A percentile compares a stretch with the other conserved stretches of the same genome.
These are phyloP conservation scores for Dipodomys ordii DNA, from an alignment of 2,113 vertebrate species.

Conservation along the genomic window DNA sequence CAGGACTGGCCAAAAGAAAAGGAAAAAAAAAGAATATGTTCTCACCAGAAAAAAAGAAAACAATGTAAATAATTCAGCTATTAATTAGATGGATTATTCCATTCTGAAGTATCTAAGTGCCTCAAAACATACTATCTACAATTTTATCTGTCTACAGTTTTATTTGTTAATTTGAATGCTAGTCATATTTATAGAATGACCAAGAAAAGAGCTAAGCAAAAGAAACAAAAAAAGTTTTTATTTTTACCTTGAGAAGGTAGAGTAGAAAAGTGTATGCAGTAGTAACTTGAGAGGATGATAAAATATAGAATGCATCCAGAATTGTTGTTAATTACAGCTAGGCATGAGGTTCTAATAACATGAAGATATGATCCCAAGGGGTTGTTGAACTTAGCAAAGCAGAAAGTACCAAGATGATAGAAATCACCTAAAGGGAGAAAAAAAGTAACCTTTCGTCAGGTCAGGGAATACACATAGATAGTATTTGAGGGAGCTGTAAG, in stretches of 20 bases:
- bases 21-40: not conserved
- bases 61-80: not conserved
- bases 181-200: not conserved
- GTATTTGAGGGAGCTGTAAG: not conserved
- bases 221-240: not conserved
- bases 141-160: not conserved
- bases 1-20: no score
- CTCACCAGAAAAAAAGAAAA: not conserved
- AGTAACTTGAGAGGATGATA: not conserved
- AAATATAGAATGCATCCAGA: not conserved
- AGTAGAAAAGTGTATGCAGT: not conserved
- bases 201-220: not conserved
- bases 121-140: not conserved
- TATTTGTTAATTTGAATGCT: not conserved
- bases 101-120: not conserved
- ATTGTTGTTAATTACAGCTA: no score
- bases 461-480: not conserved
- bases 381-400: not conserved
- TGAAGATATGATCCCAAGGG: fast-evolving
- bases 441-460: not conserved
- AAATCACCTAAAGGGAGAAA: fast-evolving
- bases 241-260: not conserved
- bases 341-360: fast-evolving
- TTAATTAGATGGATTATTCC: not conserved
- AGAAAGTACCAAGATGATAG: no score